Percentiles rank a stretch among this genome's conserved stretches.
These are phyloP conservation scores for Brachionus sp. DNA, from an alignment of 1,140 invertebrate genomes.

Conservation along the genomic window DNA sequence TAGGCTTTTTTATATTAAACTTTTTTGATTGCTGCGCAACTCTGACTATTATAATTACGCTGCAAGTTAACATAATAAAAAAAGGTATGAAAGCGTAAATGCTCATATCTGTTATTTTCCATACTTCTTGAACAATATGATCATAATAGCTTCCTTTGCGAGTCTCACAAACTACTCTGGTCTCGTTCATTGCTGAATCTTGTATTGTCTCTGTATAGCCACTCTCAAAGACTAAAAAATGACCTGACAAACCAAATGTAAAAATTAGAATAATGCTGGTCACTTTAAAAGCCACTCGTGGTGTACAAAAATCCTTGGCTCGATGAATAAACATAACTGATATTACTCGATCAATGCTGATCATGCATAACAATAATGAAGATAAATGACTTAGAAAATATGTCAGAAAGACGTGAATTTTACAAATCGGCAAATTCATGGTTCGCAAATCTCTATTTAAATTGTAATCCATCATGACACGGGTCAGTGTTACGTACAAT, in stretches of 20 bases:
- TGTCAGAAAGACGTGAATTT: conserved; percentile 45
- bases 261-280: not conserved
- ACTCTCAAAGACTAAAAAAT: conserved; percentile 35
- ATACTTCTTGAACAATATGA: not conserved
- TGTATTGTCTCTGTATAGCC: not conserved
- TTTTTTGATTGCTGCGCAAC: conserved; percentile 37
- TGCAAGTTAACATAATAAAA: conserved; percentile 36
- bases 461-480: conserved; percentile 37
- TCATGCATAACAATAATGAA: conserved; percentile 39
- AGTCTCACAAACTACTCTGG: not conserved
- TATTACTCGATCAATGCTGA: conserved; percentile 41
- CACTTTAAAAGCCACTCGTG: not conserved
- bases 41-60: conserved; percentile 33
- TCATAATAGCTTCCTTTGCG: not conserved
- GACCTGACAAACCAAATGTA: not conserved
- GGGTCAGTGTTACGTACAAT: conserved; percentile 19
- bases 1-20: not conserved
- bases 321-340: conserved; percentile 43
- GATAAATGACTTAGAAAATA: conserved; percentile 43
- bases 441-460: conserved; percentile 21
- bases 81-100: conserved; percentile 44
- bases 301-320: conserved; percentile 41
- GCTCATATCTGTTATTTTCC: conserved; percentile 40
- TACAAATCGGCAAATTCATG: conserved; percentile 9
- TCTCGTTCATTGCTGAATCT: not conserved